Evolutionary conservation across 2,888 invertebrate species (phyloP).

Genomic region (Vanessa cardui): DNA sequence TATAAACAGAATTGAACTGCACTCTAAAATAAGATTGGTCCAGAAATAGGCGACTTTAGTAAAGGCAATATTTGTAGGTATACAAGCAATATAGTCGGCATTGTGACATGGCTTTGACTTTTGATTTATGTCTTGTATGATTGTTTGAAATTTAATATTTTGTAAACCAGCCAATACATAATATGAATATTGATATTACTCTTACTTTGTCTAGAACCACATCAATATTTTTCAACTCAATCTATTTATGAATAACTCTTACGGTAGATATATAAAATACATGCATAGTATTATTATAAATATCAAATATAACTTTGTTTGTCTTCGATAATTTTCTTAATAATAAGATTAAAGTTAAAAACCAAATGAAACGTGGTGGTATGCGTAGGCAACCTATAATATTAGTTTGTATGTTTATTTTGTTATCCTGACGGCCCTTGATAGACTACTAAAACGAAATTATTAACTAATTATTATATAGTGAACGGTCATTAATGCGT

Average conservation of each 20-base stretch:
- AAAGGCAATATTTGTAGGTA: constrained; percentile 57
- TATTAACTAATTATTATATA: too few species aligned
- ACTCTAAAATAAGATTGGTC: constrained; percentile 64
- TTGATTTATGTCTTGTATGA: not conserved
- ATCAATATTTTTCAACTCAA: not conserved
- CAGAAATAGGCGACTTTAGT: constrained; percentile 59
- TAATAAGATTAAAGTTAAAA: too few species aligned
- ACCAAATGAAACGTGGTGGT: too few species aligned
- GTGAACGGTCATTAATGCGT: too few species aligned
- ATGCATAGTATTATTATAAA: too few species aligned
- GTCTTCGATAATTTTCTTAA: too few species aligned
- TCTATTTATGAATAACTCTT: not conserved
- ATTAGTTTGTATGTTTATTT: too few species aligned
- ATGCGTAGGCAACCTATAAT: too few species aligned
- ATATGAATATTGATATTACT: not conserved
- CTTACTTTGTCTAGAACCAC: not conserved
- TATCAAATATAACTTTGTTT: too few species aligned
- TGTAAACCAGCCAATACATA: not conserved
- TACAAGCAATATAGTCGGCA: constrained; percentile 50
- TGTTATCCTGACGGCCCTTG: too few species aligned
- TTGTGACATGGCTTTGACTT: not conserved
- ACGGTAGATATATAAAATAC: too few species aligned
- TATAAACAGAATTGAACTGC: constrained; percentile 49
- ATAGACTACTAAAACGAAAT: too few species aligned
- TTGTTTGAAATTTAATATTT: not conserved